A percentile compares a stretch with the other conserved stretches of the same genome.
phyloP scores from a whole-genome alignment of 2,797 vertebrate genomes.

The Lateolabrax maculatus region DNA sequence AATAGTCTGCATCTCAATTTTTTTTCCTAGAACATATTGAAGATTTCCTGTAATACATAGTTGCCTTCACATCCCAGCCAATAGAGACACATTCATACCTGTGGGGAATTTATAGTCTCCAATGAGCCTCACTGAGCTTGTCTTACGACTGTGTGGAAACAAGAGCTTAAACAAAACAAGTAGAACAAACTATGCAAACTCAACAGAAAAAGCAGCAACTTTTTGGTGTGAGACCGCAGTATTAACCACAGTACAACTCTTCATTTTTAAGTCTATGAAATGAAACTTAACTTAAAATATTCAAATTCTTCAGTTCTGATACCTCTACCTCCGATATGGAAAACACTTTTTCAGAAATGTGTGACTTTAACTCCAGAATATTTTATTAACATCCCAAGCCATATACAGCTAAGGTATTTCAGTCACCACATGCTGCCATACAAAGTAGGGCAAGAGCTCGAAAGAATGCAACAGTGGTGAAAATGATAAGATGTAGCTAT shows the following conservation, averaged over 20 bases:
- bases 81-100: not conserved
- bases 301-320: not conserved
- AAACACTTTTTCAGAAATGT: not conserved
- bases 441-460: not conserved
- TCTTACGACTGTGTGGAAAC: not conserved
- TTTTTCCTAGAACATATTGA: not conserved
- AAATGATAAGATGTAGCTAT: not conserved
- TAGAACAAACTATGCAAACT: no score
- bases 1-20: not conserved
- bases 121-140: not conserved
- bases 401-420: not conserved
- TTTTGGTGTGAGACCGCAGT: not conserved
- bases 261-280: not conserved
- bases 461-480: not conserved
- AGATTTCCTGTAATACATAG: not conserved
- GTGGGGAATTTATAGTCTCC: not conserved
- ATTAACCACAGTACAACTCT: not conserved
- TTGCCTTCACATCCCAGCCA: not conserved
- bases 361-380: not conserved
- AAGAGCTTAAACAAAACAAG: no score
- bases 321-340: not conserved
- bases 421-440: not conserved
- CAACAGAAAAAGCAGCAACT: not conserved
- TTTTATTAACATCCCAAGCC: not conserved
- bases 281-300: not conserved